Evolutionary conservation across 2,797 vertebrate species (phyloP), one percentile per base, ranked within the genome.

Genomic region (Harpagifer antarcticus): DNA sequence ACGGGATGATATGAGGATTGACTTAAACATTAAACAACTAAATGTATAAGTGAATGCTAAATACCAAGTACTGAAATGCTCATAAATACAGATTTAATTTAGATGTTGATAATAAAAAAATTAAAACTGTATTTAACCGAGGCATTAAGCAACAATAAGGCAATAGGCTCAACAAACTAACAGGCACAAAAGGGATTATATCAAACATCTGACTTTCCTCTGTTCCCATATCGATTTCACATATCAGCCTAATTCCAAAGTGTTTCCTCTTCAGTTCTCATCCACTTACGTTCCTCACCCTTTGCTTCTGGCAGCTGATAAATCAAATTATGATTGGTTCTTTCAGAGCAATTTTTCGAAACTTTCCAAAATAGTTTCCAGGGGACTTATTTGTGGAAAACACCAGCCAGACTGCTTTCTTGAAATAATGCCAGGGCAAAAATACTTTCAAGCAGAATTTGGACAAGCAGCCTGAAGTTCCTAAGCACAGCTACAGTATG

Each of bases 261-360:
- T 66, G 79, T 89, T 89, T 89, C 79, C 66, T 79, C 85, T 83
- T 75, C 80, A 62, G 82, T 86, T 87, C 69, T 82, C 82, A 80
- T 76, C 74, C 82, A 58, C 40, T 72, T 80, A 89, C 76, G 58
- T 72, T 67, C 81, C 45, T 74, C 40, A 16, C 65, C 76, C 74
- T 31, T 72, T 23, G 48, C 54, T 83, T 63, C 78, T 88, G 87
- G 89, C 89, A 89, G 72, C 74, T 47, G 82, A 92, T 93, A 83
- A 91, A 89, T 86, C 77, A 59, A 76, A 76, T 79, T 82, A 86
- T 74, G 74, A 91, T 78, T 81, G 72, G 61, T 87, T 89, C 81
- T 91, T 92, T 88, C 66, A 45, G 78, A 83, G 81, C 81, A 81
- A 76, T 84, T 86, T 88, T 82, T 83, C 68, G 2, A 85, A 86